phyloP scores from a whole-genome alignment of 2,797 vertebrate genomes.

The Austrolebias charrua region DNA sequence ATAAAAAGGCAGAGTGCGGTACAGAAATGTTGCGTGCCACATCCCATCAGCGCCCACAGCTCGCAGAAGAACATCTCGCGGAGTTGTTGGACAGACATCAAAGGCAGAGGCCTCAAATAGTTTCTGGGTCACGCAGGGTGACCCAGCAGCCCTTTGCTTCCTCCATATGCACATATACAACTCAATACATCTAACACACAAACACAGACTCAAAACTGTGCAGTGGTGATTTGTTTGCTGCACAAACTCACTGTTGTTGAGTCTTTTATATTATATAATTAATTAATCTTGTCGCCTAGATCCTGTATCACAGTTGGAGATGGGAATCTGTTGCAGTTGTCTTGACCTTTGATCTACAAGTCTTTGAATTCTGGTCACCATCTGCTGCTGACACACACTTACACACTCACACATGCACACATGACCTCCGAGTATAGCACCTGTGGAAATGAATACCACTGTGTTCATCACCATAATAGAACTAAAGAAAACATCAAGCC shows the following conservation, averaged over 20 bases:
- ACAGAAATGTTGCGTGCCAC: conserved; percentile 34
- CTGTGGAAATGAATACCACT: conserved; percentile 34
- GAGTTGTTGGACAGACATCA: conserved; percentile 62
- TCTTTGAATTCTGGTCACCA: conserved; percentile 36
- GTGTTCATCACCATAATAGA: conserved; percentile 26
- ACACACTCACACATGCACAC: background rate
- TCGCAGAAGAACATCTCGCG: conserved; percentile 44
- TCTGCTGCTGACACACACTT: conserved; percentile 1
- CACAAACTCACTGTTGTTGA: background rate
- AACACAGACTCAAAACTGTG: background rate
- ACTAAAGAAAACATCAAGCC: conserved; percentile 4
- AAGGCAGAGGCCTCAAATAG: conserved; percentile 55
- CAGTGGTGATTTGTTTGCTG: background rate
- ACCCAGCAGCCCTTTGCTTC: conserved; percentile 53
- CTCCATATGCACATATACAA: conserved; percentile 56
- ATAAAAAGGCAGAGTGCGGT: conserved; percentile 19
- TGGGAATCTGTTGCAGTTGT: conserved; percentile 45
- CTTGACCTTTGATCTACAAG: conserved; percentile 50
- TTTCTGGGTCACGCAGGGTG: conserved; percentile 58
- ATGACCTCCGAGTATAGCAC: conserved; percentile 14
- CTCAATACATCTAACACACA: conserved; percentile 5
- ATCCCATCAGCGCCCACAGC: conserved; percentile 27
- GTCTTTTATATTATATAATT: background rate
- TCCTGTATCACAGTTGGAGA: conserved; percentile 12
- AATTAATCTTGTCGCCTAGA: background rate